Percentiles rank a stretch among this genome's conserved stretches.
phyloP scores from a whole-genome alignment of 2,888 invertebrate species.

The Acronicta leporina region DNA sequence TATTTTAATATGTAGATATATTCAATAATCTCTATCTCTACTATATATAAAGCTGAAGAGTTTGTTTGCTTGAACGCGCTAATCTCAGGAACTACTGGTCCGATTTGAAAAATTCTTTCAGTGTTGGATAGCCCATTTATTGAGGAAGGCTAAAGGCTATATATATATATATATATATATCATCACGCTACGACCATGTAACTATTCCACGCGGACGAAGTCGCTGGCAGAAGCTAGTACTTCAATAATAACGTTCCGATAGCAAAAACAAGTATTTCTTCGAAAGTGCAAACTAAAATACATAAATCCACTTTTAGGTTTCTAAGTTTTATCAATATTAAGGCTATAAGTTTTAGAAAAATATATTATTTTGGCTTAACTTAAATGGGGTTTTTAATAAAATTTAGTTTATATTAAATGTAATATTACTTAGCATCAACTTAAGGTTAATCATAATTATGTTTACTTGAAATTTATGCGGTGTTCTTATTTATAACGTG shows the following conservation, averaged over 20 bases:
- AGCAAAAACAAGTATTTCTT: constrained; percentile 17
- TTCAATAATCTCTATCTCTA: too few species aligned
- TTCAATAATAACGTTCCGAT: neutral
- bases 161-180: too few species aligned
- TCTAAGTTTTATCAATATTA: constrained; percentile 4
- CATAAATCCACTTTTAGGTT: neutral
- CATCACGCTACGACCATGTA: too few species aligned
- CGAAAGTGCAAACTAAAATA: constrained; percentile 7
- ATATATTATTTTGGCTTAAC: neutral
- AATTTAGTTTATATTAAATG: neutral
- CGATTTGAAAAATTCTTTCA: too few species aligned
- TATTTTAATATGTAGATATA: too few species aligned
- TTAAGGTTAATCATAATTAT: neutral
- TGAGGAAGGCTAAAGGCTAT: too few species aligned
- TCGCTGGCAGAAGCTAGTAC: too few species aligned
- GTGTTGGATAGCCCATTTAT: too few species aligned
- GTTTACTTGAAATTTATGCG: neutral
- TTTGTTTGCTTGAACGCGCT: too few species aligned
- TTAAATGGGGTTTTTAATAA: neutral
- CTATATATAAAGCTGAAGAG: too few species aligned
- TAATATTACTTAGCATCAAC: neutral
- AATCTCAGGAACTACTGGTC: too few species aligned
- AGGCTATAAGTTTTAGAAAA: neutral
- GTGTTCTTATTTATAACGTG: neutral
- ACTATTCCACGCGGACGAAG: too few species aligned